phyloP scores from a whole-genome alignment of 2,888 invertebrate genomes.

The Trilocha varians region DNA sequence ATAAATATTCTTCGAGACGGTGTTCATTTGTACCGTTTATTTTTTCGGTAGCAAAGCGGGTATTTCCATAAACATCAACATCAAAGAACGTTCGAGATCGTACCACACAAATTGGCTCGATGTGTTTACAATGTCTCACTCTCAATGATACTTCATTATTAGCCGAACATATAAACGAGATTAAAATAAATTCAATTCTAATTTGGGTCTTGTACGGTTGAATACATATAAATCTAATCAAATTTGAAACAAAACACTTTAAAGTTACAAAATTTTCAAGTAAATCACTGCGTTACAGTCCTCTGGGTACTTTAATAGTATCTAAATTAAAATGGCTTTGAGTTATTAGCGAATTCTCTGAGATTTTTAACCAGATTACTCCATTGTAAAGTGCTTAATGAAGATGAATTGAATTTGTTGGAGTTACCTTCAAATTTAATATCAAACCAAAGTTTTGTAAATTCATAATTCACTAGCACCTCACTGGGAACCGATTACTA shows the following conservation, averaged over 20 bases:
- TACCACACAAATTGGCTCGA: neutral
- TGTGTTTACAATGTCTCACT: neutral
- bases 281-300: neutral
- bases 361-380: constrained; percentile 7
- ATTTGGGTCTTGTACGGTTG: neutral
- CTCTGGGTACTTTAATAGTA: neutral
- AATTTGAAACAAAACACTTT: neutral
- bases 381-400: constrained; percentile 8
- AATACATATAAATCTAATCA: neutral
- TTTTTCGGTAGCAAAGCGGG: neutral
- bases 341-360: constrained; percentile 5
- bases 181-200: neutral
- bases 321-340: constrained; percentile 3
- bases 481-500: neutral
- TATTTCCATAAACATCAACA: constrained; percentile 1
- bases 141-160: neutral
- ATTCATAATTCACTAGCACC: constrained; percentile 4
- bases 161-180: neutral
- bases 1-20: neutral
- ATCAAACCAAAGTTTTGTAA: constrained; percentile 9
- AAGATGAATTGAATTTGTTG: constrained; percentile 12
- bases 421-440: constrained; percentile 11
- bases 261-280: neutral
- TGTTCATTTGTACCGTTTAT: neutral
- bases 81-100: constrained; percentile 1